Evolutionary conservation across 1,140 invertebrate genomes (phyloP).

Genomic region (Pseudomyrmex concolor): DNA sequence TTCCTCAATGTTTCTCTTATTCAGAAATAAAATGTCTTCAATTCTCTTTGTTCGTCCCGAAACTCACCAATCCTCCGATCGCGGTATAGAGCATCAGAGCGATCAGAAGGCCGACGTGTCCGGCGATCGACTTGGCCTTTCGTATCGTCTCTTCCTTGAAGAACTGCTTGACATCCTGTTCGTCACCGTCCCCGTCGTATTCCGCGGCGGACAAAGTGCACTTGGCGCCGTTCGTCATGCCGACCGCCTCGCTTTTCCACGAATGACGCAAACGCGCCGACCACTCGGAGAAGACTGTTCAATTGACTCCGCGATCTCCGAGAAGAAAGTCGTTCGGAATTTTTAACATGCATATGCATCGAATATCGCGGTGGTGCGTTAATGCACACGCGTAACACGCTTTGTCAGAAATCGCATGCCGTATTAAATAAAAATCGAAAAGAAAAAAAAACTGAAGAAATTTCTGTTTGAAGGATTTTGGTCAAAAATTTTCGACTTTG

Average conservation of each 20-base stretch:
- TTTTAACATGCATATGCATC: not conserved
- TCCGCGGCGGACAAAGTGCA: not conserved
- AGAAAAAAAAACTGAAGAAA: no score
- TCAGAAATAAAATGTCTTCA: not conserved
- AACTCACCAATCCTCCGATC: constrained; percentile 90
- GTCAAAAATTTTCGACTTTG: no score
- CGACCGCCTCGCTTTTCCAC: not conserved
- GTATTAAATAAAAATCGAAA: no score
- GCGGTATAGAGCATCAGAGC: constrained; percentile 90
- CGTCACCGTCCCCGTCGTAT: not conserved
- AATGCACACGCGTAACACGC: no score
- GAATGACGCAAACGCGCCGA: constrained; percentile 24
- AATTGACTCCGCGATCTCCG: not conserved
- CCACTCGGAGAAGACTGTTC: constrained; percentile 31
- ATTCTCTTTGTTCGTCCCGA: not conserved
- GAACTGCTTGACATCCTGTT: not conserved
- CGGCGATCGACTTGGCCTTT: constrained; percentile 87
- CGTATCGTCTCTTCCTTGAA: constrained; percentile 56
- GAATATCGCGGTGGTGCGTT: no score
- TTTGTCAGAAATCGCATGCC: no score
- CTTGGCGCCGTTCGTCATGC: constrained; percentile 10
- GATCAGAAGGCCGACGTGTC: constrained; percentile 89
- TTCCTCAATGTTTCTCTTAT: not conserved
- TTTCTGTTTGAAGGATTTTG: no score
- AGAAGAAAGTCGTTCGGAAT: not conserved